Conservation (phyloP, 2,888 invertebrate species). For the Cheilosia urbana region DNA sequence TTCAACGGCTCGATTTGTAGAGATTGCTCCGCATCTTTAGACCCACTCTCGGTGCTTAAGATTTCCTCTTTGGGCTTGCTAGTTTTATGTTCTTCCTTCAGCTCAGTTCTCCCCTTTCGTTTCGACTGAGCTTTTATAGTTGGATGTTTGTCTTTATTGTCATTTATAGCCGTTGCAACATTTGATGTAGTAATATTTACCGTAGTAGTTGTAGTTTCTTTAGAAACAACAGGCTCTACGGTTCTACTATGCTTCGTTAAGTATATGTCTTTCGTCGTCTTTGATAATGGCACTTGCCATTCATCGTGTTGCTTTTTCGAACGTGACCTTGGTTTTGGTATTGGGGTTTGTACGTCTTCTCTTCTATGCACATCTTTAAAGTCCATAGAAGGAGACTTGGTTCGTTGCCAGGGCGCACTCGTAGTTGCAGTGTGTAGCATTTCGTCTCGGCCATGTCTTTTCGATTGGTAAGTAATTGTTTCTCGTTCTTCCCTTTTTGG, state of each 20-base stretch:
- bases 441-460: constrained; percentile 74
- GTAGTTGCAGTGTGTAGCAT: constrained; percentile 75
- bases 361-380: constrained; percentile 77
- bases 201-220: constrained; percentile 59
- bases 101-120: constrained; percentile 65
- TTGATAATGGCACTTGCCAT: constrained; percentile 70
- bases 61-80: constrained; percentile 26
- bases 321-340: constrained; percentile 62
- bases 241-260: constrained; percentile 59
- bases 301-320: constrained; percentile 76
- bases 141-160: constrained; percentile 50
- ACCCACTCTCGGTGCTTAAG: constrained; percentile 13
- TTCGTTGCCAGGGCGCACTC: constrained; percentile 76
- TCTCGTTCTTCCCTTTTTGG: constrained; percentile 77
- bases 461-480: constrained; percentile 46
- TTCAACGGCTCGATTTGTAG: neutral
- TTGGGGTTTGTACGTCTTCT: constrained; percentile 76
- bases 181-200: constrained; percentile 36
- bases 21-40: constrained; percentile 7
- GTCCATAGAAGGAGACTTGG: constrained; percentile 81
- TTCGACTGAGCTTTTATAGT: constrained; percentile 41
- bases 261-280: constrained; percentile 75
- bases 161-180: constrained; percentile 47
- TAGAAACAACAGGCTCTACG: constrained; percentile 65
- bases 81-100: constrained; percentile 1